These are phyloP conservation scores for Tadarida brasiliensis DNA, from an alignment of 2,797 vertebrate species.

Conservation along the genomic window DNA sequence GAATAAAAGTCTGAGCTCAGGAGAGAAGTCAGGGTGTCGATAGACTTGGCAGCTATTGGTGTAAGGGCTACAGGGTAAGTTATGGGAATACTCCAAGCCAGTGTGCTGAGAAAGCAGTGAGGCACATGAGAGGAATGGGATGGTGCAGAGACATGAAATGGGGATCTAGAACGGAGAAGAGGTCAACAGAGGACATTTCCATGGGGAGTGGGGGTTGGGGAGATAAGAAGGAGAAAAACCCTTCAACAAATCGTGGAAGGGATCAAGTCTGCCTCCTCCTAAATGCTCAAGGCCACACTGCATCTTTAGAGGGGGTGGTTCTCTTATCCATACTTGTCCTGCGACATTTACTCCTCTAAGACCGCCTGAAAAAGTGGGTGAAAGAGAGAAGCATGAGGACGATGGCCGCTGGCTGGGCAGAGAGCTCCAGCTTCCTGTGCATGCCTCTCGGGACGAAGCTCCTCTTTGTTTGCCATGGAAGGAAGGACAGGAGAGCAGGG, in stretches of 20 bases:
- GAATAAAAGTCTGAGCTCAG: background rate
- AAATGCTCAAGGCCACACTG: background rate
- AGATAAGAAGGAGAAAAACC: background rate
- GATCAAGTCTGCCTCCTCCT: background rate
- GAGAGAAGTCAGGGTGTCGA: background rate
- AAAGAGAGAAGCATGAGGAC: background rate
- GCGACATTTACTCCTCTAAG: background rate
- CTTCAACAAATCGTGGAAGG: background rate
- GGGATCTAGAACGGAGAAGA: background rate
- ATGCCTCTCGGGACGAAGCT: background rate
- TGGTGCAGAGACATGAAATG: background rate
- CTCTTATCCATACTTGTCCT: background rate
- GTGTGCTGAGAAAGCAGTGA: background rate
- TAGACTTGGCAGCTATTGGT: background rate
- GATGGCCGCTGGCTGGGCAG: background rate
- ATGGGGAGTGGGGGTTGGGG: background rate
- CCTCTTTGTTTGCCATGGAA: background rate
- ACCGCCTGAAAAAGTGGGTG: background rate
- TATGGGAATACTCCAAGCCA: background rate
- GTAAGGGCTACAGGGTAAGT: background rate
- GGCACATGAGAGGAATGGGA: fast-evolving
- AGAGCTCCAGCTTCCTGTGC: background rate
- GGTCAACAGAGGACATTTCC: background rate
- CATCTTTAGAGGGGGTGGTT: background rate
- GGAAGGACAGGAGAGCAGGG: background rate